Evolutionary conservation across 1,140 invertebrate genomes (phyloP), one percentile per base, ranked within the genome.

Genomic region (Pogonognathellus flavescens): DNA sequence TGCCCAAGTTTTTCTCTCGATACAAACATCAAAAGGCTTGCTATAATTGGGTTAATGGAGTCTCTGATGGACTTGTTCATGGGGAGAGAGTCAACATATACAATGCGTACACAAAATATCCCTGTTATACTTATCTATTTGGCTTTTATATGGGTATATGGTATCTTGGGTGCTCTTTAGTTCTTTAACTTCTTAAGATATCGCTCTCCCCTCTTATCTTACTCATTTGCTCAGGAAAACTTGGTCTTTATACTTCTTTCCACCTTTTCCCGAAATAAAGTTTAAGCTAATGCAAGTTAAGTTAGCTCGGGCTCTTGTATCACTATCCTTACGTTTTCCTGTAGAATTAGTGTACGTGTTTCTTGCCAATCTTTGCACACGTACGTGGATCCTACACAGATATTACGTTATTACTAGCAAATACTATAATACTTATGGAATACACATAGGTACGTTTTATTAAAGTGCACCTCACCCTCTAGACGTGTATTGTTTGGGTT

Each of bases 21-120:
- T 86, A 83, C 82, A 82, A 86, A 86, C 85, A 83, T 86, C 85
- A 86, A 86, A 86, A 86, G 85, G 66, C 49, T 86, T 9, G 11
- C 25, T 82, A 80, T 86, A 86, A 86, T 86, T 86, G 82, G 85
- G 85, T 86, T 86, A 86, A 86, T 86, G 85, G 85, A 86, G 82
- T 83, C 85, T 76, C 84, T 86, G 85, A 86, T 86, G 85, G 85
- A 86, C 85, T 86, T 49, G 31, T 41, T 41, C 18, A 18, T 22
- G 18, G 18, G 80, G 80, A 70, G 80, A 55, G 53, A 53, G 80
- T 41, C 31, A 41, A 41, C 31, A 41, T 41, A 41, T 41, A 41
- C 31, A 41, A 41, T 41, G 31, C 31, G 31, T 41, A 41, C 31
- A 41, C 31, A 3, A 1, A 41, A 41, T n/a, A n/a, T n/a, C n/a